A percentile compares a stretch with the other conserved stretches of the same genome.
Conservation (phyloP, 2,888 invertebrate species). For the Plemyria rubiginata region DNA sequence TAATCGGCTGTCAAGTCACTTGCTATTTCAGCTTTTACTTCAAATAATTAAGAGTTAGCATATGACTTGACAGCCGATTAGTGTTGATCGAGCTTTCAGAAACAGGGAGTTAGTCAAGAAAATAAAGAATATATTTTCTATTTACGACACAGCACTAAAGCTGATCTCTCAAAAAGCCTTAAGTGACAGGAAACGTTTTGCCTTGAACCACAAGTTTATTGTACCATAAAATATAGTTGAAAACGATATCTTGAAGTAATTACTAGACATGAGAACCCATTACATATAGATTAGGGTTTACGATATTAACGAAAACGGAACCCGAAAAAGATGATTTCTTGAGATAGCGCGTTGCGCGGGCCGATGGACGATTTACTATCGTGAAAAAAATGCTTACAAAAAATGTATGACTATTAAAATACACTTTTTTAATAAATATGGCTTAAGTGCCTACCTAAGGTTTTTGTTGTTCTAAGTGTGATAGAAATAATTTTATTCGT, state of each 20-base stretch:
- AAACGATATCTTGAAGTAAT: constrained; percentile 74
- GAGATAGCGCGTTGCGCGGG: constrained; percentile 54
- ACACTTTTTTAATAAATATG: neutral
- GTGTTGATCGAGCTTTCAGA: no score
- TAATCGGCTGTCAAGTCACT: no score
- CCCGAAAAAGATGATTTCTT: constrained; percentile 62
- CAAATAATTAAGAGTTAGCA: no score
- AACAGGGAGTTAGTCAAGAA: no score
- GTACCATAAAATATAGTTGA: constrained; percentile 79
- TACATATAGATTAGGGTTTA: constrained; percentile 78
- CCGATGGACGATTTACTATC: constrained; percentile 11
- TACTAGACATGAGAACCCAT: constrained; percentile 82
- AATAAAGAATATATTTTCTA: neutral
- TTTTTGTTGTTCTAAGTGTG: no score
- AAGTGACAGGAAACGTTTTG: neutral
- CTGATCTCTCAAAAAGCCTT: neutral
- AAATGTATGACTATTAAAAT: neutral
- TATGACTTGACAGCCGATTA: no score
- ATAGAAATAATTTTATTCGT: no score
- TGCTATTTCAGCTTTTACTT: no score
- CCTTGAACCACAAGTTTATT: constrained; percentile 55
- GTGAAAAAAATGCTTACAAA: constrained; percentile 12
- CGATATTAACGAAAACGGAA: constrained; percentile 59
- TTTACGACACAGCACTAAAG: neutral
- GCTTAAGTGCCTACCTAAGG: no score